Base-by-base conservation (phyloP, 2,888 invertebrate genomes). In the Ariolimax columbianus region DNA sequence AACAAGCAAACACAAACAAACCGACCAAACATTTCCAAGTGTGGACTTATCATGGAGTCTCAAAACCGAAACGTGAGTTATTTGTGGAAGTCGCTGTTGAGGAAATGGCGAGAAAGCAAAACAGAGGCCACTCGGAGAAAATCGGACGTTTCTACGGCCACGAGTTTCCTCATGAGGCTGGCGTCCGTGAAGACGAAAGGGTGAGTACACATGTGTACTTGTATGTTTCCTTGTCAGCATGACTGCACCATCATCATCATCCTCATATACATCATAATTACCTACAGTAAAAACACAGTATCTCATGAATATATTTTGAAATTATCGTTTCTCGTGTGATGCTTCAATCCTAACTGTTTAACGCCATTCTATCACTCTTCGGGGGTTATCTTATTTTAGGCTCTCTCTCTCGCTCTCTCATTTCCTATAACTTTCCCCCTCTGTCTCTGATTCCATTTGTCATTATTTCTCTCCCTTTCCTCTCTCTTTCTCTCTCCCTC, bases 91-190 rank as follows among this genome's bases (percentile, higher is more conserved):
- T 11, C 51, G 0, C 40, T 82, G 59, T 30, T 82, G 40, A 73
- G 55, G 75, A 82, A 75, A 26, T 82, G 82, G 82, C 66, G 68
- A 30, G 82, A 82, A 26, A 82, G 63, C 33, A 82, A 73, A 30
- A 73, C 36, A 26, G 75, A 73, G 33, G 26, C 30, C 19, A 73
- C 17, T 75, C 55, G 75, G 19, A 73, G 63, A 43, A 59, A 59
- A 6, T 59, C 75, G 38, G 82, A 82, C 17, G 82, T 82, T n/a
- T n/a, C 82, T 17, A 75, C 82, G 63, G 82, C 75, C 23, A 82
- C 82, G 0, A 75, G 59, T 23, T 82, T 82, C 43, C 75, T 82
- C 30, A 59, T 59, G 40, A 55, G 82, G 0, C 43, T 82, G 59
- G 73, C 82, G 3, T 82, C 82, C 33, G 23, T 33, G n/a, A 73